These are phyloP conservation scores for Spea bombifrons DNA, from an alignment of 2,113 vertebrate species.

Conservation along the genomic window DNA sequence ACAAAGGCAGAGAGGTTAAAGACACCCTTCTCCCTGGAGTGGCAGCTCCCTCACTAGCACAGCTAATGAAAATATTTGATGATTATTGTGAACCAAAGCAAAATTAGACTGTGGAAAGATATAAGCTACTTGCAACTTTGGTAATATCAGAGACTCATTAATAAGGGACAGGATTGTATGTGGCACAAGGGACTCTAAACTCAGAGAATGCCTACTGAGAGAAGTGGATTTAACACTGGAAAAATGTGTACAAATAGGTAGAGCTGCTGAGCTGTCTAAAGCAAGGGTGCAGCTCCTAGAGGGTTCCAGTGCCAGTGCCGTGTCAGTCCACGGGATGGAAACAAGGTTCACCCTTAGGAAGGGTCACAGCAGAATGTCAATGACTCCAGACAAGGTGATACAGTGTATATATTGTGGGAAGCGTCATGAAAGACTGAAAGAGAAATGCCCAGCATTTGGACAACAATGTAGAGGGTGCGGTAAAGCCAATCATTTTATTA, in stretches of 20 bases:
- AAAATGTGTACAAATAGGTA: no score
- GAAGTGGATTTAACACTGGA: neutral
- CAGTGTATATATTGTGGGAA: slow-evolving; percentile 1
- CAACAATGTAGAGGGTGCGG: neutral
- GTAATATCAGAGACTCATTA: no score
- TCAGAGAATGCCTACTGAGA: neutral
- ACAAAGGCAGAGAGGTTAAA: no score
- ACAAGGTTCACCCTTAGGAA: neutral
- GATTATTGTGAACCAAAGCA: no score
- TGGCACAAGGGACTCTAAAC: neutral
- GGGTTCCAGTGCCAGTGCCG: neutral
- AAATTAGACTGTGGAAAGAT: no score
- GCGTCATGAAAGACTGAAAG: neutral
- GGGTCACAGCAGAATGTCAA: neutral
- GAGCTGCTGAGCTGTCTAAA: neutral
- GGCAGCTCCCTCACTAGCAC: no score
- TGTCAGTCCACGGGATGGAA: neutral
- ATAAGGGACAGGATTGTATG: no score
- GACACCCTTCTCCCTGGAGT: no score
- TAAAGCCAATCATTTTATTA: neutral
- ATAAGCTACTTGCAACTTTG: no score
- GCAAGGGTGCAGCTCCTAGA: neutral
- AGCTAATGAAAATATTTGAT: no score
- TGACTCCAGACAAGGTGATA: neutral
- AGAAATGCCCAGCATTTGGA: neutral